Evolutionary conservation across 2,888 invertebrate genomes (phyloP).

Genomic region (Drosophila subsilvestris): DNA sequence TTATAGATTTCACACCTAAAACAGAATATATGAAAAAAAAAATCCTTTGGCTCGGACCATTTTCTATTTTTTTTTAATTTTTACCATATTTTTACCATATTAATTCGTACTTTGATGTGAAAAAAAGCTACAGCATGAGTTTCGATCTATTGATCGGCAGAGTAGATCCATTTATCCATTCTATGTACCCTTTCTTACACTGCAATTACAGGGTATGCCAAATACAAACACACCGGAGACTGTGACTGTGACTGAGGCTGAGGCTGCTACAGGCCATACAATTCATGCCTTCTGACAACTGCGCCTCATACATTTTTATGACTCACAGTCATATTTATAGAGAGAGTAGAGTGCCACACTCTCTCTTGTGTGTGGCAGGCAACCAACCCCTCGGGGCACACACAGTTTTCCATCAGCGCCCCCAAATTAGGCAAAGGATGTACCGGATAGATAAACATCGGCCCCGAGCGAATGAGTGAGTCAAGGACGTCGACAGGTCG

Average conservation of each 20-base stretch:
- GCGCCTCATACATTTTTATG: slow-evolving; percentile 48
- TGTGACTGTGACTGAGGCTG: not conserved
- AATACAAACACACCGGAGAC: slow-evolving; percentile 9
- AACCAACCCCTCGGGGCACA: slow-evolving; percentile 5
- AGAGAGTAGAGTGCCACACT: not conserved
- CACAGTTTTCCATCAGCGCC: slow-evolving; percentile 33
- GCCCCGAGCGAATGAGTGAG: not conserved
- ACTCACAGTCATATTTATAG: slow-evolving; percentile 47
- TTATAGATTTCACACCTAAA: no score
- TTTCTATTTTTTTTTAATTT: no score
- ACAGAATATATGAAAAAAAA: no score
- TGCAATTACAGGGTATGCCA: not conserved
- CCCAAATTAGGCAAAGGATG: slow-evolving; percentile 15
- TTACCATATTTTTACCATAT: no score
- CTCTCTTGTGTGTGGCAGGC: not conserved
- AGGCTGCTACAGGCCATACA: slow-evolving; percentile 19
- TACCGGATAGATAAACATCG: slow-evolving; percentile 4
- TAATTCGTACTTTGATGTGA: no score
- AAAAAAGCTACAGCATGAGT: no score
- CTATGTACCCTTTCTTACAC: not conserved
- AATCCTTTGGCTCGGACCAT: no score
- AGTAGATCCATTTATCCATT: no score
- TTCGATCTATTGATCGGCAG: no score
- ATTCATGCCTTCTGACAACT: slow-evolving; percentile 48
- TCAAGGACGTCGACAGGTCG: slow-evolving; percentile 12